Evolutionary conservation across 1,140 invertebrate genomes (phyloP), one percentile per base, ranked within the genome.

Genomic region (Laodelphax striatellus): DNA sequence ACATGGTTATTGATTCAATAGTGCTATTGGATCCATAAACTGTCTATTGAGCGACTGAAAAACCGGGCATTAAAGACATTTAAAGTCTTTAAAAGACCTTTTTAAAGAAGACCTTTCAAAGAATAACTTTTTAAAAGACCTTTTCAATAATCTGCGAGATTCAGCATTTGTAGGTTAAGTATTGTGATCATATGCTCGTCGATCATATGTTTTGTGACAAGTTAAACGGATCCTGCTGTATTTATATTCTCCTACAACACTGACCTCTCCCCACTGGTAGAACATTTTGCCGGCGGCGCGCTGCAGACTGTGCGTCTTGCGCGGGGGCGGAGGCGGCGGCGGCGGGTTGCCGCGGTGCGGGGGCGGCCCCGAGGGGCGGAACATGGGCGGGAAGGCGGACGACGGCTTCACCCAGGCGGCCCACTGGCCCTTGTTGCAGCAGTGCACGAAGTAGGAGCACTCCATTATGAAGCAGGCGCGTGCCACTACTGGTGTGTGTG

Each of bases 391-490:
- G 10, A 38, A 38, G 10, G 34, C 10, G 69, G 89, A 90, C 43
- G 89, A 90, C 43, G 88, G 78, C 73, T 92, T 92, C 86, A 97
- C 94, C 93, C 94, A 97, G 3, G 82, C 78, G 13, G 97, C 95
- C 96, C 97, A 99, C 64, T 95, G 91, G 1, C 95, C 94, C 75
- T 92, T 91, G 70, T 98, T 99, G 71, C 97, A 99, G 58, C 88
- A 85, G 71, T 98, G 94, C 0, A 99, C 94, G 69, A 98, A 90
- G 73, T 97, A 87, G 5, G 93, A 87, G 73, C 95, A 98, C 75
- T 99, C 97, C 38, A 99, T 74, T 28, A 98, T 72, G 38, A 98
- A 80, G 1, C 90, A 84, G 14, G 97, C 96, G 69, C 94, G 76
- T 0, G 92, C 81, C 0, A 97, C 85, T 0, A 99, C 86, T 4